phyloP scores from a whole-genome alignment of 1,140 invertebrate species.

The Penaeus vannamei region DNA sequence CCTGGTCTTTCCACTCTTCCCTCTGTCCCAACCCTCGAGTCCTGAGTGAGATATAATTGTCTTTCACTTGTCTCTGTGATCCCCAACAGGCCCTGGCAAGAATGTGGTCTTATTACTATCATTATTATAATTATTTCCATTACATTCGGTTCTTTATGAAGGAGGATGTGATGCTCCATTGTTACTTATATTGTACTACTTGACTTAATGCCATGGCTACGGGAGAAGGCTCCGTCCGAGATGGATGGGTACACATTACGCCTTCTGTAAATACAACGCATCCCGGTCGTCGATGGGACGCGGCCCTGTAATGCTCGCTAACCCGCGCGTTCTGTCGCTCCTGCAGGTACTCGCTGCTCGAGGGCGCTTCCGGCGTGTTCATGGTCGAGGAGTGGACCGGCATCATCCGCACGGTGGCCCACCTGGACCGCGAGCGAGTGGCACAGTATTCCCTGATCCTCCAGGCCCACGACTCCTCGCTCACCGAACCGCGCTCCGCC shows the following conservation, averaged over 20 bases:
- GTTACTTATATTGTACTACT: too few relatives aligned
- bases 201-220: too few relatives aligned
- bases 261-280: too few relatives aligned
- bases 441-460: slow-evolving; percentile 84
- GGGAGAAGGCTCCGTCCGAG: too few relatives aligned
- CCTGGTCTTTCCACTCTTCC: too few relatives aligned
- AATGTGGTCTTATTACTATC: slow-evolving; percentile 42
- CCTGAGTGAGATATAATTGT: too few relatives aligned
- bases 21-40: too few relatives aligned
- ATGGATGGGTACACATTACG: too few relatives aligned
- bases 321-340: not conserved
- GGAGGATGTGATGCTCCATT: too few relatives aligned
- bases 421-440: slow-evolving; percentile 85
- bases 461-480: slow-evolving; percentile 88
- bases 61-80: too few relatives aligned
- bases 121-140: slow-evolving; percentile 12
- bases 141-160: too few relatives aligned
- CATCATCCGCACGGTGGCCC: slow-evolving; percentile 80
- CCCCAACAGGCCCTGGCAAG: not conserved
- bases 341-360: slow-evolving; percentile 81
- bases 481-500: slow-evolving; percentile 83
- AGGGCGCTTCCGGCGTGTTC: slow-evolving; percentile 82
- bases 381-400: slow-evolving; percentile 82
- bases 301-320: not conserved
- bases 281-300: too few relatives aligned